These are phyloP conservation scores for Neodiprion pinetum DNA, from an alignment of 1,140 invertebrate species.

Conservation along the genomic window DNA sequence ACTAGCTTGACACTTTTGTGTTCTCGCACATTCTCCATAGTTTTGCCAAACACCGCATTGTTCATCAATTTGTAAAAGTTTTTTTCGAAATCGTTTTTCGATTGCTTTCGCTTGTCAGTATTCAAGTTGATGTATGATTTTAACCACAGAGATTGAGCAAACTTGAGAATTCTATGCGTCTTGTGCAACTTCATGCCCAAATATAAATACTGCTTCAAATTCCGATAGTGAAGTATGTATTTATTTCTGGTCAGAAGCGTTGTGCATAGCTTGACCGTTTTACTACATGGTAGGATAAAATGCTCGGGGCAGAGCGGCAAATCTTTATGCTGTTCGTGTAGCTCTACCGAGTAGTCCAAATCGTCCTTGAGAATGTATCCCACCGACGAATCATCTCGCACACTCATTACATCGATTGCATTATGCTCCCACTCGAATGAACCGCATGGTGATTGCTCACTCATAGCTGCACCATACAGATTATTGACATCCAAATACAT, in stretches of 20 bases:
- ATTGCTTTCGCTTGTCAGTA: conserved; percentile 41
- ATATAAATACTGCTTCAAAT: conserved; percentile 46
- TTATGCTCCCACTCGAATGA: conserved; percentile 55
- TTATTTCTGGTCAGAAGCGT: conserved; percentile 47
- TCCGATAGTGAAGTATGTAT: conserved; percentile 38
- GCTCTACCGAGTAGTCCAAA: conserved; percentile 31
- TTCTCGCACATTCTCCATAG: conserved; percentile 55
- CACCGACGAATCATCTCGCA: conserved; percentile 34
- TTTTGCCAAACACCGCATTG: conserved; percentile 59
- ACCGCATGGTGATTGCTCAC: conserved; percentile 47
- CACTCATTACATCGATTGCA: conserved; percentile 46
- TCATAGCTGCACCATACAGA: conserved; percentile 63
- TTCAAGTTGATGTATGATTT: conserved; percentile 55
- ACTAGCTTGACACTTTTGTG: conserved; percentile 47
- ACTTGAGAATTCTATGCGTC: conserved; percentile 50
- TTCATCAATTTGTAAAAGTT: conserved; percentile 60
- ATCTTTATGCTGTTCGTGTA: conserved; percentile 39
- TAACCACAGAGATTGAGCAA: conserved; percentile 50
- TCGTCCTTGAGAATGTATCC: conserved; percentile 57
- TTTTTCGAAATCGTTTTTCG: conserved; percentile 54
- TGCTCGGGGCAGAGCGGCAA: conserved; percentile 59
- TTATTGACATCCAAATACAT: conserved; percentile 65
- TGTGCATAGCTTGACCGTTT: conserved; percentile 47
- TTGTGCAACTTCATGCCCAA: conserved; percentile 49
- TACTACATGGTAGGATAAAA: conserved; percentile 28